Evolutionary conservation across 2,113 vertebrate species (phyloP).

Genomic region (Microcebus murinus): DNA sequence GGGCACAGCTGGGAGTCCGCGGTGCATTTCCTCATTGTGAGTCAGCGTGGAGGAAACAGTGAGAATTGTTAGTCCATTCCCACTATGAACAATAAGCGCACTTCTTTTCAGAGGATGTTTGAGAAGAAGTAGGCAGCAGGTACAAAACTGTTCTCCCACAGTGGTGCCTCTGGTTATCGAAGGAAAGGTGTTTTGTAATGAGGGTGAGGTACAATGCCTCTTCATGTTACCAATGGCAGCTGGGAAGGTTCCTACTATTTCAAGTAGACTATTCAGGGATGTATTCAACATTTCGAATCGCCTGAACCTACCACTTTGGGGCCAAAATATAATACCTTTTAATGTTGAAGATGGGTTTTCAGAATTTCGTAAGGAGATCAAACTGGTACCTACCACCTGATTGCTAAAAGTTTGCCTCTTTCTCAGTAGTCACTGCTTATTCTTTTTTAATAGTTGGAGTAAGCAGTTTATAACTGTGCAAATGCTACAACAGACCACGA

Average conservation of each 20-base stretch:
- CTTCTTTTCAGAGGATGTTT: neutral
- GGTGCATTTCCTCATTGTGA: neutral
- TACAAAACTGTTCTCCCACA: neutral
- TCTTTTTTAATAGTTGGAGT: neutral
- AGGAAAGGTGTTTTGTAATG: neutral
- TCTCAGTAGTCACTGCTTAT: neutral
- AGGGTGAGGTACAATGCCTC: neutral
- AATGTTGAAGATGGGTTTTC: neutral
- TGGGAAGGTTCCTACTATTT: neutral
- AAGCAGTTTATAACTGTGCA: neutral
- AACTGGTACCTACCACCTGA: neutral
- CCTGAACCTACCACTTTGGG: neutral
- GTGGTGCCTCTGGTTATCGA: neutral
- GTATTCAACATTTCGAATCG: neutral
- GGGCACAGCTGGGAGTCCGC: neutral
- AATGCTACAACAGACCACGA: neutral
- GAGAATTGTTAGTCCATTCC: neutral
- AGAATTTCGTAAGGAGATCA: neutral
- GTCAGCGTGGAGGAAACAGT: neutral
- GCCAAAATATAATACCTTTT: neutral
- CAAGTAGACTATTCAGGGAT: neutral
- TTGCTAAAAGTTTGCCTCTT: neutral
- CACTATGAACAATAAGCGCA: neutral
- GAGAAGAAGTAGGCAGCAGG: neutral
- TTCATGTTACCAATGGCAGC: neutral